phyloP scores from a whole-genome alignment of 2,797 vertebrate genomes.

The Molossus alvarezi region DNA sequence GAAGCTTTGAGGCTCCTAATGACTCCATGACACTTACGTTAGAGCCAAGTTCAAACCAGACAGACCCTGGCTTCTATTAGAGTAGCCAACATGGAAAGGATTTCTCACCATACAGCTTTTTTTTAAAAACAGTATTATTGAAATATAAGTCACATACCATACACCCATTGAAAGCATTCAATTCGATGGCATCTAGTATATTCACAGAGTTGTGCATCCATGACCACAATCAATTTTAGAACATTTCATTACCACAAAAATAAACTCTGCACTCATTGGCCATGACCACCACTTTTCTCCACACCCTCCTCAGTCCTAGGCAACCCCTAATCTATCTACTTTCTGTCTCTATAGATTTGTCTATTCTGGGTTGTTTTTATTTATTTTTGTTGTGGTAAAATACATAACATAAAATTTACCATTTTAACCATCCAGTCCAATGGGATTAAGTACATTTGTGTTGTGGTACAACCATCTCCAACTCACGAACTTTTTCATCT shows the following conservation, averaged over 20 bases:
- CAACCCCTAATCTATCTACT: constrained; percentile 34
- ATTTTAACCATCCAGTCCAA: not conserved
- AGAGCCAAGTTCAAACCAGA: not conserved
- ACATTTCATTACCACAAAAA: constrained; percentile 60
- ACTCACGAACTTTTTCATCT: not conserved
- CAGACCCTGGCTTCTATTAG: not conserved
- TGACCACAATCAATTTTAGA: constrained; percentile 65
- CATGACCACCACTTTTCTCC: not conserved
- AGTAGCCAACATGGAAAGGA: not conserved
- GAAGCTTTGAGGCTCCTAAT: not conserved
- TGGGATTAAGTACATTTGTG: not conserved
- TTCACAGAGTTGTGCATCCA: not conserved
- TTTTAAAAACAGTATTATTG: not conserved
- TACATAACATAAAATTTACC: not conserved
- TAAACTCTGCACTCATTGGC: constrained; percentile 20
- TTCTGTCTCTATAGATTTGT: constrained; percentile 50
- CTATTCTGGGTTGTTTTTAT: constrained; percentile 13
- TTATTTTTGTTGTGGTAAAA: constrained; percentile 57
- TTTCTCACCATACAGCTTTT: not conserved
- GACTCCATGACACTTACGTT: not conserved
- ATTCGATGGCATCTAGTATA: constrained; percentile 15
- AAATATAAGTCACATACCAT: not conserved
- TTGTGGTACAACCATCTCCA: not conserved
- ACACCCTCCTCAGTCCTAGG: not conserved
- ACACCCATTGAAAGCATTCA: not conserved